Evolutionary conservation across 1,140 invertebrate species (phyloP).

Genomic region (Drosophila malerkotliana): DNA sequence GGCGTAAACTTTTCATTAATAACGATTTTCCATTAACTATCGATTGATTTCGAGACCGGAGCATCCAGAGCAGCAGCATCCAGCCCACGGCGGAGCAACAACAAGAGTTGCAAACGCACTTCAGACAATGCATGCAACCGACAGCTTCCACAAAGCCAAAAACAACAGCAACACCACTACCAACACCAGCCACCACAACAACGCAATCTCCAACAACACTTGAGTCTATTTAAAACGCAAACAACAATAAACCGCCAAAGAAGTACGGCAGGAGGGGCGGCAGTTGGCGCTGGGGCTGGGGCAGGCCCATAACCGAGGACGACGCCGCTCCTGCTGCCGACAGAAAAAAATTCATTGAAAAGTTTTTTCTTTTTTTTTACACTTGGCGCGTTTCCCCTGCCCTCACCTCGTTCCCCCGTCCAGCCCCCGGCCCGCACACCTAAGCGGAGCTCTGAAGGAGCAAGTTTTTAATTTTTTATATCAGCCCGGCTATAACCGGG

Average conservation of each 20-base stretch:
- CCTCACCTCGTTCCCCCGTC: not conserved
- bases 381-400: constrained; percentile 61
- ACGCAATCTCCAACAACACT: constrained; percentile 64
- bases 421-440: constrained; percentile 26
- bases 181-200: constrained; percentile 27
- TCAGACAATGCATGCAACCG: constrained; percentile 76
- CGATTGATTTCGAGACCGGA: constrained; percentile 81
- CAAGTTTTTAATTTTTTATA: constrained; percentile 83
- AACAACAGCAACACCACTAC: constrained; percentile 12
- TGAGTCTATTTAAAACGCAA: constrained; percentile 79
- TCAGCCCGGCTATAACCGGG: constrained; percentile 32
- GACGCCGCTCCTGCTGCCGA: constrained; percentile 48
- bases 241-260: constrained; percentile 72
- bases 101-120: constrained; percentile 75
- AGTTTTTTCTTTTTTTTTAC: constrained; percentile 80
- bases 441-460: constrained; percentile 69
- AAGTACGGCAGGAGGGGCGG: constrained; percentile 2
- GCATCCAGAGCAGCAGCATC: constrained; percentile 63
- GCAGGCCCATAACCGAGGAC: constrained; percentile 76
- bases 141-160: constrained; percentile 44
- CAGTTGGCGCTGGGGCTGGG: constrained; percentile 25
- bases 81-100: constrained; percentile 19
- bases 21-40: constrained; percentile 84
- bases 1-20: constrained; percentile 83
- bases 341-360: constrained; percentile 83